Evolutionary conservation across 2,797 vertebrate species (phyloP).

Genomic region (Eptatretus atami): DNA sequence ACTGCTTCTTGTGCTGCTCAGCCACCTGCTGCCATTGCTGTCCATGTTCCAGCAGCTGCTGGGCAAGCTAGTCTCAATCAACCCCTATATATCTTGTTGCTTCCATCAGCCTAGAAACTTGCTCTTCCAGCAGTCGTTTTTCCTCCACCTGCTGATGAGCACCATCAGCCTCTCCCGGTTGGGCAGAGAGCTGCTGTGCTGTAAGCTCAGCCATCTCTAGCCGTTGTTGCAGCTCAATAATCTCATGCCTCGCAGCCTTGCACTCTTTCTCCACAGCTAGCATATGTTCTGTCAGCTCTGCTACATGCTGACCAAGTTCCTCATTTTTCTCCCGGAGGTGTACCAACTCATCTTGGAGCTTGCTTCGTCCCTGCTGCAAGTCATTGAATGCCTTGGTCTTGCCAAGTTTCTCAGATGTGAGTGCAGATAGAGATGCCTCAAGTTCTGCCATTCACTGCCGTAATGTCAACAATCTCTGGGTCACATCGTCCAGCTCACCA

Average conservation of each 20-base stretch:
- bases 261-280: constrained; percentile 24
- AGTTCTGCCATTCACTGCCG: constrained; percentile 56
- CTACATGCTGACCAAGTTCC: constrained; percentile 50
- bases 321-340: constrained; percentile 43
- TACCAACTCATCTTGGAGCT: too few species aligned
- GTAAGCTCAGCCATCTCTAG: constrained; percentile 66
- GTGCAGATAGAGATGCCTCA: constrained; percentile 52
- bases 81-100: too few species aligned
- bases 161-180: too few species aligned
- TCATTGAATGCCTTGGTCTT: too few species aligned
- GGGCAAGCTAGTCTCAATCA: too few species aligned
- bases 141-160: too few species aligned
- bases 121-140: too few species aligned
- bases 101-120: too few species aligned
- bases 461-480: constrained; percentile 29
- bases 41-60: too few species aligned
- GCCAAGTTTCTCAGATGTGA: constrained; percentile 34
- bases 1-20: too few species aligned
- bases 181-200: constrained; percentile 70
- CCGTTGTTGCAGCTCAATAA: constrained; percentile 46
- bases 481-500: constrained; percentile 41
- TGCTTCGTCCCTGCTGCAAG: too few species aligned
- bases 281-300: constrained; percentile 43
- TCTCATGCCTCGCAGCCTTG: constrained; percentile 20
- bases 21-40: too few species aligned